These are phyloP conservation scores for Manis javanica DNA, from an alignment of 2,797 vertebrate species.

Conservation along the genomic window DNA sequence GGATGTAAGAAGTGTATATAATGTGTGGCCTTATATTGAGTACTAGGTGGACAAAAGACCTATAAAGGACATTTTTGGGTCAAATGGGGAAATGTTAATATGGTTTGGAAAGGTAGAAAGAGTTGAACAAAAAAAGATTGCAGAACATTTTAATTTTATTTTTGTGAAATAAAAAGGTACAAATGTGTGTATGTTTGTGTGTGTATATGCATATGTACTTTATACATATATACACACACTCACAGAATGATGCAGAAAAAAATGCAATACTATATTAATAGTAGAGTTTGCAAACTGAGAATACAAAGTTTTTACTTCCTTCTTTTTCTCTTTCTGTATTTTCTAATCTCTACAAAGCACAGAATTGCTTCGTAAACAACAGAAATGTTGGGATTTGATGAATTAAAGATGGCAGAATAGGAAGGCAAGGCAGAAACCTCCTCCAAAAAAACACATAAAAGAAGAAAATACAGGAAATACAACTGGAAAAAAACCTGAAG, in stretches of 20 bases:
- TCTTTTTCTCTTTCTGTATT: not conserved
- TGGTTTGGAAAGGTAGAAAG: not conserved
- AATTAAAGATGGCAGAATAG: too few relatives aligned
- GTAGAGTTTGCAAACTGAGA: not conserved
- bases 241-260: not conserved
- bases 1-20: not conserved
- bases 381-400: not conserved
- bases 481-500: too few relatives aligned
- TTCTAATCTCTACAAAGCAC: constrained; percentile 26
- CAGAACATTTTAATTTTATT: not conserved
- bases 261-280: constrained; percentile 3
- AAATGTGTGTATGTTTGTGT: not conserved
- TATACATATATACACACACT: not conserved
- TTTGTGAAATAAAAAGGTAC: not conserved
- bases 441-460: too few relatives aligned
- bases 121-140: not conserved
- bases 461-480: too few relatives aligned
- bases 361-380: constrained; percentile 17
- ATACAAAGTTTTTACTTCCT: not conserved
- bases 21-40: not conserved
- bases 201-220: not conserved
- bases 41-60: not conserved
- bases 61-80: not conserved
- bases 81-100: not conserved
- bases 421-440: too few relatives aligned